Evolutionary conservation across 2,888 invertebrate species (phyloP).

Genomic region (Trachelus stipa): DNA sequence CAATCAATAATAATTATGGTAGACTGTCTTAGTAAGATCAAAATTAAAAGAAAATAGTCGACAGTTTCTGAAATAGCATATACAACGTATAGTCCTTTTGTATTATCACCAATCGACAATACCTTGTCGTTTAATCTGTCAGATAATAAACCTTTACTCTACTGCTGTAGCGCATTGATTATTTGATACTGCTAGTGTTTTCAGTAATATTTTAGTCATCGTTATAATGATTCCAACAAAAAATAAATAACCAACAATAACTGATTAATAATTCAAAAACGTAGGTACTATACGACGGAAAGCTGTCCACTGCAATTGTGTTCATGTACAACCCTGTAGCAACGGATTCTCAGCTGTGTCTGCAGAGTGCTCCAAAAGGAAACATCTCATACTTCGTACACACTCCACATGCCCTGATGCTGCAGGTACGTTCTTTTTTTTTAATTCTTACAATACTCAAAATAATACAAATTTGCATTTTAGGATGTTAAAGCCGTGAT

Average conservation of each 20-base stretch:
- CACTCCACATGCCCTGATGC: conserved; percentile 99
- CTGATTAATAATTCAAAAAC: background rate
- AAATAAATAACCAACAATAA: background rate
- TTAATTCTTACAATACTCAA: background rate
- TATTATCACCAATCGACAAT: too few relatives aligned
- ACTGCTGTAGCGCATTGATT: background rate
- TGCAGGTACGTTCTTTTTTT: conserved; percentile 76
- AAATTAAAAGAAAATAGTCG: background rate
- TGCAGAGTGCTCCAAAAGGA: conserved; percentile 98
- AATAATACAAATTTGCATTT: conserved; percentile 32
- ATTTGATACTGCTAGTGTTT: background rate
- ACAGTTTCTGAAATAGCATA: too few relatives aligned
- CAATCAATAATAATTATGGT: background rate
- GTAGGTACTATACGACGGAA: conserved; percentile 98
- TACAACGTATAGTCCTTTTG: too few relatives aligned
- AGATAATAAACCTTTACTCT: background rate
- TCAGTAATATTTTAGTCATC: background rate
- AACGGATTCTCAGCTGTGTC: conserved; percentile 97
- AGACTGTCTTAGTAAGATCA: background rate
- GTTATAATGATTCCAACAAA: background rate
- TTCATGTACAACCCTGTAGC: conserved; percentile 99
- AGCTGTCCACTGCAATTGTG: conserved; percentile 95
- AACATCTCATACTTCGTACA: conserved; percentile 98
- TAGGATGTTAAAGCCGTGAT: conserved; percentile 99
- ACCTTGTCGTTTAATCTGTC: background rate